Evolutionary conservation across 2,113 vertebrate genomes (phyloP).

Genomic region (Vulpes lagopus): DNA sequence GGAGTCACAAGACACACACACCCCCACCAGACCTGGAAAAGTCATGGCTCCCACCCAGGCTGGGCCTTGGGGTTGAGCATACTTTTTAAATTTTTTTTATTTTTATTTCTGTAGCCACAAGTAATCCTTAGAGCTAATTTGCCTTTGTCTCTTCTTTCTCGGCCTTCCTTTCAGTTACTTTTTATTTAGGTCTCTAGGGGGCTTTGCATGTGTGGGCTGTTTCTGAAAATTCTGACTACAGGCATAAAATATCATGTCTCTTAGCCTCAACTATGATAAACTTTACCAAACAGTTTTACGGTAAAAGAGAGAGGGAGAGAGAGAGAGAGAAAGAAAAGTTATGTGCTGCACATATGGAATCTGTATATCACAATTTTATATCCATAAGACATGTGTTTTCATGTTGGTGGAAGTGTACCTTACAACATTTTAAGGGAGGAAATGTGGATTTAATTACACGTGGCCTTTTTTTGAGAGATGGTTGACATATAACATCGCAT

Average conservation of each 20-base stretch:
- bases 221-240: conserved; percentile 5
- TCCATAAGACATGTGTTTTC: background rate
- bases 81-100: background rate
- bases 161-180: conserved; percentile 23
- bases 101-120: background rate
- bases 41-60: background rate
- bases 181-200: background rate
- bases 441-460: background rate
- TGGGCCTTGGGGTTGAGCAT: background rate
- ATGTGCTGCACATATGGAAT: background rate
- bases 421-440: background rate
- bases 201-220: background rate
- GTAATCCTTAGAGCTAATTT: background rate
- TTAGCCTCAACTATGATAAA: background rate
- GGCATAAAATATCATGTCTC: background rate
- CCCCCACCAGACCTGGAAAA: background rate
- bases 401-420: background rate
- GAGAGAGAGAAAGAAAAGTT: background rate
- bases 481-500: background rate
- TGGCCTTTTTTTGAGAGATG: background rate
- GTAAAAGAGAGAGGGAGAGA: background rate
- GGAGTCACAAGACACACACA: too few species aligned
- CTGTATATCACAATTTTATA: background rate
- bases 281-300: background rate
- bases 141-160: conserved; percentile 42